These are phyloP conservation scores for Epinephelus awoara DNA, from an alignment of 2,797 vertebrate species.

Conservation along the genomic window DNA sequence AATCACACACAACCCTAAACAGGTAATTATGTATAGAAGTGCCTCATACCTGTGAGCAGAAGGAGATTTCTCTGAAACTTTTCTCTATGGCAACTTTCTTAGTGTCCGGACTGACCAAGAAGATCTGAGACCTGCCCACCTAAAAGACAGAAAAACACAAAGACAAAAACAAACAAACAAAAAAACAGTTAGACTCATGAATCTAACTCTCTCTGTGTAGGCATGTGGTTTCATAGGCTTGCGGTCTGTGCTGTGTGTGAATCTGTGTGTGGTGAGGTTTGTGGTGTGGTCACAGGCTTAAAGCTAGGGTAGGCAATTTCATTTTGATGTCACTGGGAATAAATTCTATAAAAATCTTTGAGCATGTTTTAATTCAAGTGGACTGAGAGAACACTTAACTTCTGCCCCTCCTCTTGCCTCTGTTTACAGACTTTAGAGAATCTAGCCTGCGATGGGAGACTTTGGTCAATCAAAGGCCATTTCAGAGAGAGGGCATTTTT, in stretches of 20 bases:
- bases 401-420: too few relatives aligned
- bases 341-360: too few relatives aligned
- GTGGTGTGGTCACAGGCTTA: not conserved
- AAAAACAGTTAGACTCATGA: not conserved
- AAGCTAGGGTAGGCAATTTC: not conserved
- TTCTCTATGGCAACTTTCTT: slow-evolving; percentile 98
- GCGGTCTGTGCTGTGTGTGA: not conserved
- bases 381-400: too few relatives aligned
- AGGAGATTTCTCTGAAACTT: slow-evolving; percentile 98
- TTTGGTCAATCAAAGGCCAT: too few relatives aligned
- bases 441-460: too few relatives aligned
- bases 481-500: too few relatives aligned
- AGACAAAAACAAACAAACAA: not conserved
- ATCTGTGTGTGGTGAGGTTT: slow-evolving; percentile 23
- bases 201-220: not conserved
- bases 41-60: slow-evolving; percentile 95
- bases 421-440: too few relatives aligned
- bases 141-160: slow-evolving; percentile 68
- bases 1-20: not conserved
- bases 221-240: not conserved
- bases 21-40: not conserved
- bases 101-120: slow-evolving; percentile 97
- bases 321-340: too few relatives aligned
- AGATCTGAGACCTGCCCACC: slow-evolving; percentile 97
- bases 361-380: too few relatives aligned